Conservation (phyloP, 1,140 invertebrate species). For the Drosophila paulistorum region DNA sequence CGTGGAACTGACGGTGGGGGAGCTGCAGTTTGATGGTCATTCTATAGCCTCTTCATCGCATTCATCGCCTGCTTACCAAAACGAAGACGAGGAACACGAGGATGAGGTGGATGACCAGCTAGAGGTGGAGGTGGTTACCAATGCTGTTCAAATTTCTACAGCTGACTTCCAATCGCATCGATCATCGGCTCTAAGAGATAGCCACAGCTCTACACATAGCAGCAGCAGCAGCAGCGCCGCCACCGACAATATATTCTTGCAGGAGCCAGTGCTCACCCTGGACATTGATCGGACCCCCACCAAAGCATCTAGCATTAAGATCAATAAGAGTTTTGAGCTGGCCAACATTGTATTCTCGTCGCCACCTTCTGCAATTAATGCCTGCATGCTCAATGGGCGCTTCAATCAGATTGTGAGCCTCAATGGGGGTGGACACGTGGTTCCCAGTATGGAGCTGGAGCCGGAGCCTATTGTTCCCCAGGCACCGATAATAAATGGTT, state of each 20-base stretch:
- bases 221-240: slow-evolving; percentile 55
- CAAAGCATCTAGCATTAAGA: slow-evolving; percentile 79
- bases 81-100: slow-evolving; percentile 35
- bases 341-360: slow-evolving; percentile 73
- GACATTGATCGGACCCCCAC: slow-evolving; percentile 81
- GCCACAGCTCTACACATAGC: slow-evolving; percentile 66
- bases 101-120: slow-evolving; percentile 17
- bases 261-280: slow-evolving; percentile 77
- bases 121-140: slow-evolving; percentile 25
- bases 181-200: slow-evolving; percentile 63
- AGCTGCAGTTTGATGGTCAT: slow-evolving; percentile 51
- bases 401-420: slow-evolving; percentile 80
- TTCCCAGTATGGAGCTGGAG: slow-evolving; percentile 33
- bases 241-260: slow-evolving; percentile 80
- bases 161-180: slow-evolving; percentile 68
- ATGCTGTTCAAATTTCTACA: slow-evolving; percentile 17
- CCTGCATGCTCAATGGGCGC: slow-evolving; percentile 70
- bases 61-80: slow-evolving; percentile 58
- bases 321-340: slow-evolving; percentile 76
- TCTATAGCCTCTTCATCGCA: slow-evolving; percentile 54
- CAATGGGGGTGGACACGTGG: slow-evolving; percentile 37
- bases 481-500: slow-evolving; percentile 31
- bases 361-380: slow-evolving; percentile 63
- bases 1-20: slow-evolving; percentile 42
- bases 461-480: slow-evolving; percentile 12